These are phyloP conservation scores for Onychostoma macrolepis DNA, from an alignment of 2,113 vertebrate genomes.

Conservation along the genomic window DNA sequence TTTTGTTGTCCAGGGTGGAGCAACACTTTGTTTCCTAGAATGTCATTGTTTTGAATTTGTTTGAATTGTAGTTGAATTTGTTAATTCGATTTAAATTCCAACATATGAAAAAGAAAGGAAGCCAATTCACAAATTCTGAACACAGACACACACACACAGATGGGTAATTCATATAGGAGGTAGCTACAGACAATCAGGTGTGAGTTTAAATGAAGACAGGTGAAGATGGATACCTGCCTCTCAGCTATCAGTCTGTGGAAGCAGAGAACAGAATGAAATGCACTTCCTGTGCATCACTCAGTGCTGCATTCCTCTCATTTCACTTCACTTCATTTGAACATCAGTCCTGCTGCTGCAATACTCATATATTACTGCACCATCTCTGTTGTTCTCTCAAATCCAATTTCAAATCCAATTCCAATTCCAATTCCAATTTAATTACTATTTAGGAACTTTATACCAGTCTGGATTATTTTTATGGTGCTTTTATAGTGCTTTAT, in stretches of 20 bases:
- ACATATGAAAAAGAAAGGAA: background rate
- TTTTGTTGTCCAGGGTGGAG: background rate
- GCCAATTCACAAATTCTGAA: background rate
- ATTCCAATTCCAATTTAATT: background rate
- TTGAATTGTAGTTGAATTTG: background rate
- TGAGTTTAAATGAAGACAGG: background rate
- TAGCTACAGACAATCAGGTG: background rate
- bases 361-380: background rate
- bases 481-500: background rate
- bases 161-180: background rate
- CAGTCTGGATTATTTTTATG: background rate
- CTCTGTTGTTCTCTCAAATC: background rate
- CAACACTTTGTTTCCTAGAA: background rate
- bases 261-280: background rate
- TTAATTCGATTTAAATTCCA: background rate
- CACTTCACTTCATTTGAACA: slow-evolving; percentile 2
- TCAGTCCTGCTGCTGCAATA: background rate
- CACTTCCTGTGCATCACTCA: background rate
- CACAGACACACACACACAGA: background rate
- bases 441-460: background rate
- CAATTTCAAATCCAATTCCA: background rate
- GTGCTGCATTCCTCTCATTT: background rate
- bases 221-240: slow-evolving; percentile 19
- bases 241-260: background rate
- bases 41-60: background rate